A percentile compares a stretch with the other conserved stretches of the same genome.
Evolutionary conservation across 2,797 vertebrate genomes (phyloP).

Genomic region (Enteromius afrohamiltoni): DNA sequence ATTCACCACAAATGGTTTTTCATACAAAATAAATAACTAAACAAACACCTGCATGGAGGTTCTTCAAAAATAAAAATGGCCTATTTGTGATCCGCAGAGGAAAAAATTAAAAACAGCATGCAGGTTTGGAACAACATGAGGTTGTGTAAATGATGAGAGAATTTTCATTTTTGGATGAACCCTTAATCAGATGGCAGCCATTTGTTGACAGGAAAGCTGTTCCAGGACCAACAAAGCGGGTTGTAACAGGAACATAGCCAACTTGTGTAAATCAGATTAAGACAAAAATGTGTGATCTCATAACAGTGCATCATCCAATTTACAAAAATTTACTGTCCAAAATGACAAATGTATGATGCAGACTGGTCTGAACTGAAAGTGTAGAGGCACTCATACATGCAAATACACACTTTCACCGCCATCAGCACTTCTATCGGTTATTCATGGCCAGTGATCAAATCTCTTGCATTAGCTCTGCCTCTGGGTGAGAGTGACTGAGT

Average conservation of each 20-base stretch:
- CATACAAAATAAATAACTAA: neutral
- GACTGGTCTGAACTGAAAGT: neutral
- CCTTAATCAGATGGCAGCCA: neutral
- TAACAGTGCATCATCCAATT: neutral
- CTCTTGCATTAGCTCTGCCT: constrained; percentile 60
- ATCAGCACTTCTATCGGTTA: neutral
- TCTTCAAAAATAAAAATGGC: neutral
- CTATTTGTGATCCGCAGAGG: neutral
- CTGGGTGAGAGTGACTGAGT: constrained; percentile 58
- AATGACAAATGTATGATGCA: neutral
- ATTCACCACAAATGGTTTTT: neutral
- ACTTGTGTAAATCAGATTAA: neutral
- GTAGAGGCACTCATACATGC: neutral
- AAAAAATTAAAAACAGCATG: neutral
- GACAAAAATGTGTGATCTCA: neutral
- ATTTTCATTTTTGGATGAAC: neutral
- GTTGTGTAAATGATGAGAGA: neutral
- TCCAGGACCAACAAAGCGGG: neutral
- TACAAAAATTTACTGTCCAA: neutral
- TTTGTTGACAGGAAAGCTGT: neutral
- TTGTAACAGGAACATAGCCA: constrained; percentile 3
- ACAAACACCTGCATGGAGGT: neutral
- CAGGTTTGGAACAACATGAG: constrained; percentile 8
- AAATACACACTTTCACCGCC: neutral
- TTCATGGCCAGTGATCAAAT: constrained; percentile 65